Conservation (phyloP, 2,888 invertebrate species). For the Chymomyza procnemis region DNA sequence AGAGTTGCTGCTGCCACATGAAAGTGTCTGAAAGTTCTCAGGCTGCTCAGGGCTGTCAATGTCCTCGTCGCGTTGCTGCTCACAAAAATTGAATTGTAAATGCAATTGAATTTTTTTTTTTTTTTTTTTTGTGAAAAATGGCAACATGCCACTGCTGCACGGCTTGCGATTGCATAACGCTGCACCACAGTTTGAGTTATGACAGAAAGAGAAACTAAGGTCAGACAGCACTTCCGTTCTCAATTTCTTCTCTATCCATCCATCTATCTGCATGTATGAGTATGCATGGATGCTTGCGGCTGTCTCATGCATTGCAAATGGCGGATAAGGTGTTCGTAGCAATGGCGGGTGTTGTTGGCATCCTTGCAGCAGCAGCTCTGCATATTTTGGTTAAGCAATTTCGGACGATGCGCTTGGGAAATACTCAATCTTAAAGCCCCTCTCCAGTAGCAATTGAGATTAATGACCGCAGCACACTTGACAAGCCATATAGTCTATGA, state of each 20-base stretch:
- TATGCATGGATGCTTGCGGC: neutral
- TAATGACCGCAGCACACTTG: too few relatives aligned
- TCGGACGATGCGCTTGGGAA: too few relatives aligned
- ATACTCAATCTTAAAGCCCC: too few relatives aligned
- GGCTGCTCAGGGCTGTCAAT: constrained; percentile 48
- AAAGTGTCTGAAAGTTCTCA: constrained; percentile 31
- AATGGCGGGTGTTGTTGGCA: constrained; percentile 24
- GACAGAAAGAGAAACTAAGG: constrained; percentile 19
- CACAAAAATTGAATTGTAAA: constrained; percentile 69
- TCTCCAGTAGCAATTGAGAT: too few relatives aligned
- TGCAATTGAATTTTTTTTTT: constrained; percentile 72
- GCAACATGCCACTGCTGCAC: constrained; percentile 4
- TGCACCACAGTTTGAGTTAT: constrained; percentile 37
- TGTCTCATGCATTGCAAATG: constrained; percentile 53
- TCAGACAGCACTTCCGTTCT: neutral
- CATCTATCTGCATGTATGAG: neutral
- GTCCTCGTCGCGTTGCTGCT: constrained; percentile 50
- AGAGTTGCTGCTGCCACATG: constrained; percentile 46
- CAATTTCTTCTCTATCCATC: neutral
- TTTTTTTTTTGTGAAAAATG: too few relatives aligned
- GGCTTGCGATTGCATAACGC: neutral
- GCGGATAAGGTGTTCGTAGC: constrained; percentile 46
- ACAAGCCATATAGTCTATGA: too few relatives aligned
- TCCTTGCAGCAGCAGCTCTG: too few relatives aligned
- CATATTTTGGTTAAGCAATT: too few relatives aligned